These are phyloP conservation scores for Hirtodrosophila alboralis DNA, from an alignment of 2,888 invertebrate species.

Conservation along the genomic window DNA sequence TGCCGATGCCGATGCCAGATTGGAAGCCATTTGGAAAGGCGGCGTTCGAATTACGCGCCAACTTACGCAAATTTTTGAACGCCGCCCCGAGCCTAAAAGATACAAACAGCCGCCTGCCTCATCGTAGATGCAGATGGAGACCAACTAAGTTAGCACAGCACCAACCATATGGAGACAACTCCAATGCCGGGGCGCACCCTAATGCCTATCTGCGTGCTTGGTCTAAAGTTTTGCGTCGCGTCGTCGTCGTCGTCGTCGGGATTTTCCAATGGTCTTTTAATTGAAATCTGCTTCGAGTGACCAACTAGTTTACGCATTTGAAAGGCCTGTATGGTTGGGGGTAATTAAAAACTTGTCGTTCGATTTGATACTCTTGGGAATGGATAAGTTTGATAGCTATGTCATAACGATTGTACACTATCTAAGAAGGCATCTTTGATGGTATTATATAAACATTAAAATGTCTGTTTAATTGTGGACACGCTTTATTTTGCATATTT, in stretches of 20 bases:
- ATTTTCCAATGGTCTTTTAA: slow-evolving; percentile 53
- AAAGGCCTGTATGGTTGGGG: slow-evolving; percentile 58
- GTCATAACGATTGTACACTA: slow-evolving; percentile 8
- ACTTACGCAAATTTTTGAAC: slow-evolving; percentile 68
- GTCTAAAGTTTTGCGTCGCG: too few species aligned
- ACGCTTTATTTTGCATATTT: background rate
- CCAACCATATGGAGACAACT: slow-evolving; percentile 21
- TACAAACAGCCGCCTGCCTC: slow-evolving; percentile 25
- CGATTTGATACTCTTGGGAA: slow-evolving; percentile 47
- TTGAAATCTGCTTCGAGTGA: slow-evolving; percentile 65
- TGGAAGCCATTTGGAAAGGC: slow-evolving; percentile 70
- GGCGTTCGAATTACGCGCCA: slow-evolving; percentile 63
- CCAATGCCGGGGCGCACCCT: slow-evolving; percentile 67
- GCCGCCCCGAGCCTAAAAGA: slow-evolving; percentile 43
- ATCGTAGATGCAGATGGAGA: slow-evolving; percentile 32
- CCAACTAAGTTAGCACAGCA: slow-evolving; percentile 12
- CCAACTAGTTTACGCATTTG: slow-evolving; percentile 77
- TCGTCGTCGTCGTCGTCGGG: slow-evolving; percentile 14
- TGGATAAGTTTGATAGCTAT: slow-evolving; percentile 22
- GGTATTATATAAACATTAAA: background rate
- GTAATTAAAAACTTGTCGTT: slow-evolving; percentile 77
- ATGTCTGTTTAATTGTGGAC: background rate
- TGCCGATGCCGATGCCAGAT: slow-evolving; percentile 54
- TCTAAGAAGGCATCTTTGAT: too few species aligned
- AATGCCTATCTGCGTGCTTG: slow-evolving; percentile 40